Base-by-base conservation (phyloP, 2,888 invertebrate species). In the Brachypterus glaber region DNA sequence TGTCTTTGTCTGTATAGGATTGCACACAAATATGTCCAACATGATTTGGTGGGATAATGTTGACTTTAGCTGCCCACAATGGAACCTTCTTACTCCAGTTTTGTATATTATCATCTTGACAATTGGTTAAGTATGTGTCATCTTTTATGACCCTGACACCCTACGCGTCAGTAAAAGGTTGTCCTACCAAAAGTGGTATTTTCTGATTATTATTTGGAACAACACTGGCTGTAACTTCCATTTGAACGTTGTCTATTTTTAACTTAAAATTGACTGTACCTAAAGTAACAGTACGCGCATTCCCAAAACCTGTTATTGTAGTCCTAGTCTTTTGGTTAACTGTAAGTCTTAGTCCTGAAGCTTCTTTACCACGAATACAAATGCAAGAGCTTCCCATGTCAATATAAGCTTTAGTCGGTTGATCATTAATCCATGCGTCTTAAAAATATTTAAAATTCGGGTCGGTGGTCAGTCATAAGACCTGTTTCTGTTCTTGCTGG, bases 161-260 rank as follows among this genome's bases (percentile, higher is more conserved):
- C 8, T 45, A 37, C n/a, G 39, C 17, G 33, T 49, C 46, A 1
- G 49, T 46, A 17, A 50, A 46, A 13, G 35, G 41, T 32, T 44
- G 36, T 26, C 46, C 50, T 13, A 49, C 17, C 25, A 50, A 34
- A 9, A 49, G 16, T 27, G 50, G 46, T 7, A 43, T 30, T 2
- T 42, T 39, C 24, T 49, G 48, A 14, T 33, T 31, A 2, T 14
- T 8, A 27, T 50, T 37, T 8, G 46, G 40, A 14, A 50, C 49
- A 8, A 47, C 44, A 37, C 43, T 33, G 9, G 44, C 45, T 11
- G 14, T 16, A 15, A 41, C 39, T 17, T 27, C 13, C 18, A 5
- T 31, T 30, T 44, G 33, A n/a, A 45, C 39, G 18, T 41, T 35
- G 33, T 49, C 47, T 9, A 50, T 30, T 21, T 17, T 33, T 17